These are phyloP conservation scores for Globia sparganii DNA, from an alignment of 2,888 invertebrate genomes.

Conservation along the genomic window DNA sequence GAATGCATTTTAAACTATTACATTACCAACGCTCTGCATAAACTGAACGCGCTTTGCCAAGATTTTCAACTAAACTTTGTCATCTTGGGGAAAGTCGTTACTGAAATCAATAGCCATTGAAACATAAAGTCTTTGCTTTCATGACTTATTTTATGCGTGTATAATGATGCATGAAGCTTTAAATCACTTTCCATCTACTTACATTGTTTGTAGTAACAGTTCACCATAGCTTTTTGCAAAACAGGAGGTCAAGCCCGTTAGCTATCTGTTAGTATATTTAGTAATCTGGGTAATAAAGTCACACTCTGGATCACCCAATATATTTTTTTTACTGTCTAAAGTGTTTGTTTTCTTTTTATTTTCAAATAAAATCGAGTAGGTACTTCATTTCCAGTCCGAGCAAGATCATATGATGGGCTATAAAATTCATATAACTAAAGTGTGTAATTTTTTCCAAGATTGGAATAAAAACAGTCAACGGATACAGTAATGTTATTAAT, in stretches of 20 bases:
- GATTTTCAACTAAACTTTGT: not conserved
- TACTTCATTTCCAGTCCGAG: not conserved
- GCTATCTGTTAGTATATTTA: not conserved
- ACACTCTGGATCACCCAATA: conserved; percentile 2
- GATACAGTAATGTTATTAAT: conserved; percentile 7
- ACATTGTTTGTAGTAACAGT: not conserved
- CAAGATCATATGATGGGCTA: not conserved
- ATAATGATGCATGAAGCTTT: not conserved
- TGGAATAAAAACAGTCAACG: conserved; percentile 16
- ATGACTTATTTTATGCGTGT: not conserved
- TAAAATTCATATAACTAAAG: not conserved
- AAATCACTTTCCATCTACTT: not conserved
- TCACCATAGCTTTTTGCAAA: not conserved
- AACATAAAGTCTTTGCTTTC: conserved; percentile 8
- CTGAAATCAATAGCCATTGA: conserved; percentile 6
- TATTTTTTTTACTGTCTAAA: not conserved
- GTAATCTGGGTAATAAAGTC: conserved; percentile 24
- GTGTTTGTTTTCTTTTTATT: not conserved
- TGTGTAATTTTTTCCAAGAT: not conserved
- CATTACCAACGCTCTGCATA: not conserved
- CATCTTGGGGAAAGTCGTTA: not conserved
- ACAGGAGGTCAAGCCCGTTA: not conserved
- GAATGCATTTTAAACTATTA: not conserved
- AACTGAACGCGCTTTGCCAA: not conserved
- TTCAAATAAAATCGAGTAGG: not conserved